These are phyloP conservation scores for Mesoligia furuncula DNA, from an alignment of 2,888 invertebrate species.

Conservation along the genomic window DNA sequence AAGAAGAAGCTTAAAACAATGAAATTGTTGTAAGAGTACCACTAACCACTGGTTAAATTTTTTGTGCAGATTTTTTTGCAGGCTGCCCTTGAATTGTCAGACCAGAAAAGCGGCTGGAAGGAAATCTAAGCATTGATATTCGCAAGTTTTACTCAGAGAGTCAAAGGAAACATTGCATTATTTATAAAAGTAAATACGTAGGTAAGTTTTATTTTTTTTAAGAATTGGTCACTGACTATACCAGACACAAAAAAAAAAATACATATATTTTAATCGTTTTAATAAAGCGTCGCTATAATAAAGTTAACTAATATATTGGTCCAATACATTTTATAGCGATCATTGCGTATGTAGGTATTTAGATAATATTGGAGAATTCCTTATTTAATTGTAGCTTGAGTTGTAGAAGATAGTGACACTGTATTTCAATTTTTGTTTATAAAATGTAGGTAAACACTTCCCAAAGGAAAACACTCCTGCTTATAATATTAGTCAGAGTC, in stretches of 20 bases:
- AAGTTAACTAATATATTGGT: constrained; percentile 28
- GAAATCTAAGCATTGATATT: neutral
- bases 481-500: neutral
- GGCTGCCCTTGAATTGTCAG: neutral
- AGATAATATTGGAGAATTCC: constrained; percentile 26
- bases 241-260: neutral
- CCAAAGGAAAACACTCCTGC: neutral
- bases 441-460: neutral
- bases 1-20: neutral
- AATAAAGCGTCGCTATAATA: constrained; percentile 6
- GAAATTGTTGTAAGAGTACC: neutral
- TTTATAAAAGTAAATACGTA: neutral
- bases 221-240: neutral
- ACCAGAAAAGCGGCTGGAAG: neutral
- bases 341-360: constrained; percentile 5
- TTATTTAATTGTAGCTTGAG: constrained; percentile 24
- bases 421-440: constrained; percentile 4
- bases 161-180: neutral
- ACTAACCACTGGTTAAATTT: neutral
- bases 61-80: neutral
- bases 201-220: neutral
- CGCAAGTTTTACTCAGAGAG: neutral
- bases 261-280: neutral
- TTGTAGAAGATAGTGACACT: constrained; percentile 11
- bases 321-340: constrained; percentile 31